phyloP scores from a whole-genome alignment of 2,797 vertebrate species.

The Sebastes taczanowskii region DNA sequence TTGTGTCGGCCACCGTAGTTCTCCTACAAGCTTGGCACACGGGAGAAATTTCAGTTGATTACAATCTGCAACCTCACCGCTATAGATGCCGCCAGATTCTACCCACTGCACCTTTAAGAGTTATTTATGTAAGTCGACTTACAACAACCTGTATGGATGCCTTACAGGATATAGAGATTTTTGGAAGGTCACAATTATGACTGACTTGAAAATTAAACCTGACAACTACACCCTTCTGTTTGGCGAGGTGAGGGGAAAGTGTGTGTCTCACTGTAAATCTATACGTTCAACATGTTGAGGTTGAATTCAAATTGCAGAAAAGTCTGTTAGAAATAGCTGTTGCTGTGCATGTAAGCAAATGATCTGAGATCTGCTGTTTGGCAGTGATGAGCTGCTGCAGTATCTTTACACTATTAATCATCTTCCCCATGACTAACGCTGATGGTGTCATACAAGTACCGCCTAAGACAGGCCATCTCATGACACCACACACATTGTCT shows the following conservation, averaged over 20 bases:
- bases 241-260: not conserved
- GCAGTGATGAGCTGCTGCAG: slow-evolving; percentile 59
- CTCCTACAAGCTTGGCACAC: no score
- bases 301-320: not conserved
- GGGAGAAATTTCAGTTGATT: no score
- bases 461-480: slow-evolving; percentile 59
- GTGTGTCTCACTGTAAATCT: not conserved
- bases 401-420: slow-evolving; percentile 71
- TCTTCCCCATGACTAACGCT: slow-evolving; percentile 67
- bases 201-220: no score
- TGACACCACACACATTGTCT: slow-evolving; percentile 40
- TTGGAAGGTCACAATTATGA: no score
- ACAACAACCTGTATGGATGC: no score
- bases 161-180: no score
- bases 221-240: not conserved
- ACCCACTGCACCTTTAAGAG: no score
- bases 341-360: slow-evolving; percentile 21
- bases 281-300: not conserved
- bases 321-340: not conserved
- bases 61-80: no score
- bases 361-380: slow-evolving; percentile 49
- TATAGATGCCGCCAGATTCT: no score
- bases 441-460: slow-evolving; percentile 64
- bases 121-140: no score
- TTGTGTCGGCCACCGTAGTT: no score